Percentiles rank a stretch among this genome's conserved stretches.
phyloP scores from a whole-genome alignment of 2,888 invertebrate genomes.

The Limnephilus marmoratus region DNA sequence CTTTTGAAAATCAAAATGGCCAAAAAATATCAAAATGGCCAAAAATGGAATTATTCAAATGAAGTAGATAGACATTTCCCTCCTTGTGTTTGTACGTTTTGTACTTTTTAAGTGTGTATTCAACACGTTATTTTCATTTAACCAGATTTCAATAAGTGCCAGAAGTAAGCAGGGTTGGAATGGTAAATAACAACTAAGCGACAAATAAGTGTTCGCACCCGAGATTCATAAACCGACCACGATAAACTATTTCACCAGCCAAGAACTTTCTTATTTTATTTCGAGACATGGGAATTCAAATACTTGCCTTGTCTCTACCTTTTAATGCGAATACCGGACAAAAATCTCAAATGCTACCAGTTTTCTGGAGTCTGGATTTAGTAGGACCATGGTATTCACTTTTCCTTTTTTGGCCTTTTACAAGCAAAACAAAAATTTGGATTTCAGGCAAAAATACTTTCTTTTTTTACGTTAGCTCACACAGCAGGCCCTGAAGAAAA shows the following conservation, averaged over 20 bases:
- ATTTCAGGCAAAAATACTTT: too few relatives aligned
- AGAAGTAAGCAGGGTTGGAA: background rate
- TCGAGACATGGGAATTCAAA: background rate
- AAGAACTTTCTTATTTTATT: background rate
- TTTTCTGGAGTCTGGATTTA: background rate
- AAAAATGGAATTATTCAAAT: background rate
- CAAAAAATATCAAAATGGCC: too few relatives aligned
- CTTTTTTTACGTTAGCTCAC: too few relatives aligned
- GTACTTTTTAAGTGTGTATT: background rate
- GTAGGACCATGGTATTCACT: too few relatives aligned
- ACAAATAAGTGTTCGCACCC: background rate
- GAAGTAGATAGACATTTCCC: too few relatives aligned
- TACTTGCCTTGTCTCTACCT: background rate
- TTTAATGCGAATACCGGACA: background rate
- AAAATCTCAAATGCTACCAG: background rate
- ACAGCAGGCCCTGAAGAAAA: too few relatives aligned
- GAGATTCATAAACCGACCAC: background rate
- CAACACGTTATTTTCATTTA: background rate
- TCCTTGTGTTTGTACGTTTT: background rate
- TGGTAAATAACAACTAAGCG: background rate
- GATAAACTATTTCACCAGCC: background rate
- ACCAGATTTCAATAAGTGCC: background rate
- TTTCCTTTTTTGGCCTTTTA: too few relatives aligned
- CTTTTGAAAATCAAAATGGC: too few relatives aligned
- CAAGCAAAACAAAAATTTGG: too few relatives aligned